Conservation (phyloP, 1,140 invertebrate species). For the Anagrus nilaparvatae region DNA sequence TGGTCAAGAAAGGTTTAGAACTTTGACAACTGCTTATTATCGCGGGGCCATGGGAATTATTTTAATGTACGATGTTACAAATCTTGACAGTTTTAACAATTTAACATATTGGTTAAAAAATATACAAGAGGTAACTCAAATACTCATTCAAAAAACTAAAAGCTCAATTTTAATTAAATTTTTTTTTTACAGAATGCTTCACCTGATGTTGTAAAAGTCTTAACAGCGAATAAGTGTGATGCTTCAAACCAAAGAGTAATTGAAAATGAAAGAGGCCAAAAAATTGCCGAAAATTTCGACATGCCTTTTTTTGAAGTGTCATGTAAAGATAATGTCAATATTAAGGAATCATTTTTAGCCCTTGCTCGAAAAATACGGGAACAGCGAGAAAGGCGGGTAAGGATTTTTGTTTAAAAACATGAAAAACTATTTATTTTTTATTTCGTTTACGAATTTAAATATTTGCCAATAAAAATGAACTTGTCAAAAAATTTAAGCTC, state of each 20-base stretch:
- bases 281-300: constrained; percentile 83
- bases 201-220: constrained; percentile 72
- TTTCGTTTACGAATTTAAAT: no score
- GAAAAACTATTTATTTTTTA: no score
- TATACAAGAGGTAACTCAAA: constrained; percentile 79
- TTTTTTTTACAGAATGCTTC: constrained; percentile 70
- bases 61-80: constrained; percentile 79
- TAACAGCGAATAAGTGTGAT: constrained; percentile 80
- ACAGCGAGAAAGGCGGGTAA: constrained; percentile 63
- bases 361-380: constrained; percentile 72
- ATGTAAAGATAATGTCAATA: constrained; percentile 83
- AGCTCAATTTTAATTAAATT: background rate
- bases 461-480: no score
- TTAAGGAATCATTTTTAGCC: constrained; percentile 76
- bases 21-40: constrained; percentile 80
- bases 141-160: constrained; percentile 10
- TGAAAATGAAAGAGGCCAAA: constrained; percentile 66
- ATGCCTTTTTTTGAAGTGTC: constrained; percentile 89
- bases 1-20: constrained; percentile 65
- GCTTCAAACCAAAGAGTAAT: constrained; percentile 60
- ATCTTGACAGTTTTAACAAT: constrained; percentile 77
- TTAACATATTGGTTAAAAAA: constrained; percentile 78
- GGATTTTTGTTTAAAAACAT: no score
- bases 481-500: no score
- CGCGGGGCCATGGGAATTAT: constrained; percentile 79